Conservation (phyloP, 2,797 vertebrate genomes). For the Acanthurus leucopareius region DNA sequence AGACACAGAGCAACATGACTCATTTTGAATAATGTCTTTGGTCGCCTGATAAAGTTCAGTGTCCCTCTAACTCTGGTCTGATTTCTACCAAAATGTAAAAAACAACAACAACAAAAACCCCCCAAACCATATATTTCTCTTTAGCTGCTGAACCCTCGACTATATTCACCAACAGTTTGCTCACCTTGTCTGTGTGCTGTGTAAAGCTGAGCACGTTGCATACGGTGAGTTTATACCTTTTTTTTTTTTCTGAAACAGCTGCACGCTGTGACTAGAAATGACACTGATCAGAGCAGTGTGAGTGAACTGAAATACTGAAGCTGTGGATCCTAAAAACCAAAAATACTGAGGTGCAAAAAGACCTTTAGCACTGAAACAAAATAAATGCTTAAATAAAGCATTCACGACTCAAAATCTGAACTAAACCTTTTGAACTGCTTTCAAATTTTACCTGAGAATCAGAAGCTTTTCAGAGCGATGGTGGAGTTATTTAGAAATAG, state of each 20-base stretch:
- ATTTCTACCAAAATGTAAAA: too few relatives aligned
- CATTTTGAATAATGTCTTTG: background rate
- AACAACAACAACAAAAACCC: too few relatives aligned
- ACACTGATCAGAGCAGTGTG: too few relatives aligned
- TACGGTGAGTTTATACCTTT: too few relatives aligned
- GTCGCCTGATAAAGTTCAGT: background rate
- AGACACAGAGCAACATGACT: background rate
- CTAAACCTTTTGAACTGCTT: background rate
- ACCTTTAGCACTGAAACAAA: too few relatives aligned
- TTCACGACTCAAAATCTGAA: background rate
- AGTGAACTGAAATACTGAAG: too few relatives aligned
- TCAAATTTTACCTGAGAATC: background rate
- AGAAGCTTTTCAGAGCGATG: background rate
- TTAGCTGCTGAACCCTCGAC: background rate
- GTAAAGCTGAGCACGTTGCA: background rate
- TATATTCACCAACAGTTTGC: background rate
- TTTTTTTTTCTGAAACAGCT: too few relatives aligned
- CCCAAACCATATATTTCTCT: background rate
- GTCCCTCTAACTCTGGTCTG: too few relatives aligned
- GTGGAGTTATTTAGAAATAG: background rate
- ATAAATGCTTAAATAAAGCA: background rate
- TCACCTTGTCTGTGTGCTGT: background rate
- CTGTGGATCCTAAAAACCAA: too few relatives aligned
- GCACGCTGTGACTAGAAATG: too few relatives aligned
- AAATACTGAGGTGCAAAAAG: background rate